Evolutionary conservation across 2,113 vertebrate genomes (phyloP).

Genomic region (Etia nguti): DNA sequence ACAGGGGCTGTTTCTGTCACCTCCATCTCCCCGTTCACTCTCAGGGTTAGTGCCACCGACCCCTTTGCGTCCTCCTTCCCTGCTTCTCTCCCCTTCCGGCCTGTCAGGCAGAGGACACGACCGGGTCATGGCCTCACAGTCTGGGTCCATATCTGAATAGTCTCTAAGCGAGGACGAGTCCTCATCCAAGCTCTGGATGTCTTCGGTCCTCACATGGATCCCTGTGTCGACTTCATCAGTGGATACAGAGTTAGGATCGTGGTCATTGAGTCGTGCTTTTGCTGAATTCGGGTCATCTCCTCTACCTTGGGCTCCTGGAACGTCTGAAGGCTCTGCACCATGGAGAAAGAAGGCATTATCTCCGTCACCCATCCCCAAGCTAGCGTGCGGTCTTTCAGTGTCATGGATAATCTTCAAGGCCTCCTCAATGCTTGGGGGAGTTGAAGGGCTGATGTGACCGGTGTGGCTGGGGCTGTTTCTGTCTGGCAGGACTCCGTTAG

Average conservation of each 20-base stretch:
- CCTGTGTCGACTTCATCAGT: constrained; percentile 96
- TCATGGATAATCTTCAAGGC: constrained; percentile 94
- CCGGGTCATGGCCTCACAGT: constrained; percentile 76
- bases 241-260: constrained; percentile 78
- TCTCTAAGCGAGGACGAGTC: constrained; percentile 94
- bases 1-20: constrained; percentile 77
- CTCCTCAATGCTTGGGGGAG: constrained; percentile 91
- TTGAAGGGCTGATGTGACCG: constrained; percentile 69
- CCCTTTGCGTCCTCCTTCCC: constrained; percentile 5
- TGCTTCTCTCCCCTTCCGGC: neutral
- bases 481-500: constrained; percentile 80
- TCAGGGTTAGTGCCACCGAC: neutral
- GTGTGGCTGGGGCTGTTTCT: constrained; percentile 51
- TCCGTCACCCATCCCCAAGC: constrained; percentile 70
- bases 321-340: constrained; percentile 52
- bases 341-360: constrained; percentile 92
- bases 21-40: constrained; percentile 15
- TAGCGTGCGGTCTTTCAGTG: constrained; percentile 78
- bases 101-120: constrained; percentile 60
- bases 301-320: constrained; percentile 22
- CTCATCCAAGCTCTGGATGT: constrained; percentile 94
- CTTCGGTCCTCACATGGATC: constrained; percentile 93
- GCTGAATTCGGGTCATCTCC: constrained; percentile 59
- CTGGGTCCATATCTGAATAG: constrained; percentile 93
- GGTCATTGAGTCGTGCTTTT: constrained; percentile 72